Base-by-base conservation (phyloP, 2,888 invertebrate species). In the Pseudoips prasinana region DNA sequence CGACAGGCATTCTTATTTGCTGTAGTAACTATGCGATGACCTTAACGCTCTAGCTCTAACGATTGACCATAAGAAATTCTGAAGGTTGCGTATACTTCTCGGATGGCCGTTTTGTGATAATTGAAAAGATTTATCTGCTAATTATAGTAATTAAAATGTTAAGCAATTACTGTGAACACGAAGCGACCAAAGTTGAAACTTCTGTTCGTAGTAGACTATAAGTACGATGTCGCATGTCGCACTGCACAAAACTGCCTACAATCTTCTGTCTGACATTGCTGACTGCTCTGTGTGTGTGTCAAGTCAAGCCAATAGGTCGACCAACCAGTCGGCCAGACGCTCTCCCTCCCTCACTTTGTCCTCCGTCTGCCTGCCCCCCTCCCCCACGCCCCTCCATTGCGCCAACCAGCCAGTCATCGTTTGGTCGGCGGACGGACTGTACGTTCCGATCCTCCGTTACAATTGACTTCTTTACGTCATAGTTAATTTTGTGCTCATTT, bases 261-360 rank as follows among this genome's bases (percentile, higher is more conserved):
- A 78, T 81, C 69, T 73, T 73, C 51, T 46, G 72, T 73, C 71
- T 76, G 77, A 74, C 68, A 69, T 69, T 75, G 71, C 68, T 62
- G 58, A 44, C 70, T 73, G 73, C 71, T 73, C 73, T 63, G 78
- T 81, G 58, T 73, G 76, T 71, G 73, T 68, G 65, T 51, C n/a
- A 20, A 20, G 20, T 69, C 73, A 69, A 78, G 80, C 84, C 78
- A 85, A 80, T 84, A 80, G 81, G 85, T 86, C 85, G 87, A 73
- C 85, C 86, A 85, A 86, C 86, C 84, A 86, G 86, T 84, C 81
- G 73, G 66, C 73, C 78, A 85, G 85, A 80, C 82, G 74, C 75
- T 75, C 84, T 79, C 82, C 85, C 85, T 80, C 81, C 80, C 82
- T 71, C 76, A 64, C 68, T 71, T 71, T 70, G 71, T 78, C 81